Conservation (phyloP, 2,797 vertebrate species). For the Sebastes taczanowskii region DNA sequence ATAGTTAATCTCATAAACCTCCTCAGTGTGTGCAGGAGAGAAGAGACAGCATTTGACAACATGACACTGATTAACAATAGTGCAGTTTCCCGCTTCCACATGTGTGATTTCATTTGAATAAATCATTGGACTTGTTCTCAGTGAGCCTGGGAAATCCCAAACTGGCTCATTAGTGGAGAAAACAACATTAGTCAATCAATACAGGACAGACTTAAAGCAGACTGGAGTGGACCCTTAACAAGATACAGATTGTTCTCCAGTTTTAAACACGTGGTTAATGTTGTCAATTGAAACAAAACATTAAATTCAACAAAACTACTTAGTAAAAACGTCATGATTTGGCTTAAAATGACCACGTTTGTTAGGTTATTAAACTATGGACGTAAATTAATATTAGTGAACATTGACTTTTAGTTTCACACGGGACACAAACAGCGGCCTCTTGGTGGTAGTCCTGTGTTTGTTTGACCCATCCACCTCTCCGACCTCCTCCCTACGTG, state of each 20-base stretch:
- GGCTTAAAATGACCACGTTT: too few species aligned
- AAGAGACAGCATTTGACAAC: not conserved
- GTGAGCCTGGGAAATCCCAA: not conserved
- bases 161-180: slow-evolving; percentile 27
- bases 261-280: too few species aligned
- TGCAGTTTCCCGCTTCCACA: not conserved
- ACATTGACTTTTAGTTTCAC: too few species aligned
- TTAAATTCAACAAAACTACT: too few species aligned
- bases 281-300: too few species aligned
- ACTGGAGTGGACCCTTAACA: not conserved
- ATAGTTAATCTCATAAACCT: not conserved
- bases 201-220: not conserved
- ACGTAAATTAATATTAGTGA: too few species aligned
- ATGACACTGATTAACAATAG: not conserved
- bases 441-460: too few species aligned
- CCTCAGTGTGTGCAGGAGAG: not conserved
- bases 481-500: too few species aligned
- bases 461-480: too few species aligned
- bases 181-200: slow-evolving; percentile 17
- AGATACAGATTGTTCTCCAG: not conserved
- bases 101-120: slow-evolving; percentile 11
- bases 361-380: too few species aligned
- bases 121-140: slow-evolving; percentile 34
- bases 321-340: too few species aligned
- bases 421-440: too few species aligned